These are phyloP conservation scores for Chelon auratus DNA, from an alignment of 2,797 vertebrate genomes.

Conservation along the genomic window DNA sequence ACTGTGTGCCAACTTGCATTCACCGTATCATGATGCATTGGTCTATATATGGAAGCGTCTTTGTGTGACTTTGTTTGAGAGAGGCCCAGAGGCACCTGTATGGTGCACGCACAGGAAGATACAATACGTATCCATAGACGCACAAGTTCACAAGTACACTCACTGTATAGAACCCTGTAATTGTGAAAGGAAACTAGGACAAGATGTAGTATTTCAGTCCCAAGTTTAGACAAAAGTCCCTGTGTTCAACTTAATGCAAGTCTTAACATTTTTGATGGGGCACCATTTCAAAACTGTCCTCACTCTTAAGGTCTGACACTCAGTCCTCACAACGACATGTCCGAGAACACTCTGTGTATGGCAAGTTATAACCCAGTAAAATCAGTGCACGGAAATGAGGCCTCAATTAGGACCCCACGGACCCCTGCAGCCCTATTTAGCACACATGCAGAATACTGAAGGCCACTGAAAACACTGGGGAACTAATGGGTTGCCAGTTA, in stretches of 20 bases:
- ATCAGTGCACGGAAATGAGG: constrained; percentile 56
- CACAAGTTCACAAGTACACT: background rate
- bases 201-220: background rate
- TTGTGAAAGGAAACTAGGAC: no score
- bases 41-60: constrained; percentile 28
- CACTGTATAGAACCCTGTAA: no score
- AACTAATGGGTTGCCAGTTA: constrained; percentile 66
- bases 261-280: background rate
- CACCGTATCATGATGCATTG: constrained; percentile 8
- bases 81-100: constrained; percentile 15
- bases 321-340: constrained; percentile 17
- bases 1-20: constrained; percentile 43
- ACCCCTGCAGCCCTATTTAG: constrained; percentile 37
- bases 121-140: background rate
- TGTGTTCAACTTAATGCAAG: no score
- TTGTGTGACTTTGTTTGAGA: constrained; percentile 6
- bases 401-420: constrained; percentile 49
- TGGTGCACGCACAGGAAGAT: background rate
- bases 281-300: background rate
- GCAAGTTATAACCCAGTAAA: constrained; percentile 47
- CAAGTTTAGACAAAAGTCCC: no score
- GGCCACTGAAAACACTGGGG: constrained; percentile 42
- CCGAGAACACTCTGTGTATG: constrained; percentile 6
- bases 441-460: constrained; percentile 33
- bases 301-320: background rate